Conservation (phyloP, 2,797 vertebrate genomes). For the Mus caroli region DNA sequence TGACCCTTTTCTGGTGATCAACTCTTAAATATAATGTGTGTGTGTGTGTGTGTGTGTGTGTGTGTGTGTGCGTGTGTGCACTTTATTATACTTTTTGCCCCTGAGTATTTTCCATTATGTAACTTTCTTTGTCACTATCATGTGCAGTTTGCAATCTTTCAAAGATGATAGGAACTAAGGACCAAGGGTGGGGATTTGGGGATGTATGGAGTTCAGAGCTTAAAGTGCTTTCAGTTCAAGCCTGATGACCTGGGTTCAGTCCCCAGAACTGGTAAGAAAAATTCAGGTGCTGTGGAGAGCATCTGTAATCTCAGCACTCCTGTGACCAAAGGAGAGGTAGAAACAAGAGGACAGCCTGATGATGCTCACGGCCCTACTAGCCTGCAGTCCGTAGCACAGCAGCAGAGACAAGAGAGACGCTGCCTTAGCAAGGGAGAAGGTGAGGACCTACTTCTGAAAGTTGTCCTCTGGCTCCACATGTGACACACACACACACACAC, state of each 20-base stretch:
- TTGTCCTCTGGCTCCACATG: neutral
- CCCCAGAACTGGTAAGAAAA: neutral
- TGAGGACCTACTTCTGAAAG: neutral
- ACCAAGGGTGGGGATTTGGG: neutral
- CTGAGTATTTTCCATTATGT: slow-evolving; percentile 58
- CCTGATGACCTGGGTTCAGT: neutral
- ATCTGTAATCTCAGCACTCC: neutral
- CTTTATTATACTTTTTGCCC: slow-evolving; percentile 33
- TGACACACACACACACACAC: neutral
- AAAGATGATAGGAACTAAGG: neutral
- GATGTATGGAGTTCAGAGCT: neutral
- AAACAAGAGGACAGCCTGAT: neutral
- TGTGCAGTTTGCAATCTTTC: slow-evolving; percentile 24
- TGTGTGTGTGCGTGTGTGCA: neutral
- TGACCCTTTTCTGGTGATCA: slow-evolving; percentile 18
- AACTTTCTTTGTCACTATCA: slow-evolving; percentile 37
- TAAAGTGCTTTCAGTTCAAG: neutral
- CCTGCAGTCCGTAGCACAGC: neutral
- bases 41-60: neutral
- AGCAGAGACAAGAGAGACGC: neutral
- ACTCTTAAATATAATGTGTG: neutral
- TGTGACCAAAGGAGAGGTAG: neutral
- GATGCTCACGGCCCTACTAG: neutral
- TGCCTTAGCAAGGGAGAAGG: neutral
- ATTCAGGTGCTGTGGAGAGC: neutral